Conservation (phyloP, 2,797 vertebrate genomes). For the Megaceryle alcyon region DNA sequence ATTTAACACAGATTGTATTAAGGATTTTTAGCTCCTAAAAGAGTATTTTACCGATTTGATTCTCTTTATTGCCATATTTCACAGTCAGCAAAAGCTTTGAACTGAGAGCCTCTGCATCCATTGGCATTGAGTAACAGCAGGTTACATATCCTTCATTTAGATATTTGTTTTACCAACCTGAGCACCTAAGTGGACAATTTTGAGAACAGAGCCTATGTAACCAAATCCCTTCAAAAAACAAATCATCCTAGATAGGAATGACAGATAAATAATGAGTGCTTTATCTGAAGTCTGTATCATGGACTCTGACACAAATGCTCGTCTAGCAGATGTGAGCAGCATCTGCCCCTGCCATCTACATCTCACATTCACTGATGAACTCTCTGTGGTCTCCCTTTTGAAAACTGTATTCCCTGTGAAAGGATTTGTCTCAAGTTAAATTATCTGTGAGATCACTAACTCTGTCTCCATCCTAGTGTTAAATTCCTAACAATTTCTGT, state of each 20-base stretch:
- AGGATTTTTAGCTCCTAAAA: not conserved
- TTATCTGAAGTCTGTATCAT: not conserved
- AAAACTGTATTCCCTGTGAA: not conserved
- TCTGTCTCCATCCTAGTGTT: conserved; percentile 1
- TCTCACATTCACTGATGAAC: not conserved
- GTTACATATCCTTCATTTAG: not conserved
- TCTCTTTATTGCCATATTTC: conserved; percentile 18
- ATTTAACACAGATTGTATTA: not conserved
- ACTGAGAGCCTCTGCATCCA: not conserved
- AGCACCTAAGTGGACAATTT: not conserved
- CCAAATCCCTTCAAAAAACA: not conserved
- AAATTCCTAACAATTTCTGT: conserved; percentile 19
- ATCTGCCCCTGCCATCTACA: not conserved
- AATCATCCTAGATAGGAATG: not conserved
- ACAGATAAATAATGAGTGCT: not conserved
- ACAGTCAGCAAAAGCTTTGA: conserved; percentile 1
- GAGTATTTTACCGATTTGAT: conserved; percentile 3
- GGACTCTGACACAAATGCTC: not conserved
- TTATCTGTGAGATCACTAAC: conserved; percentile 1
- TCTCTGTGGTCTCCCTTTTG: not conserved
- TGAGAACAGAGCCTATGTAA: not conserved
- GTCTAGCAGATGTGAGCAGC: not conserved
- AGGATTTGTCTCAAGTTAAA: conserved; percentile 7
- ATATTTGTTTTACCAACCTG: not conserved
- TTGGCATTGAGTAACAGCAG: not conserved